These are phyloP conservation scores for Leuciscus waleckii DNA, from an alignment of 2,797 vertebrate genomes.

Conservation along the genomic window DNA sequence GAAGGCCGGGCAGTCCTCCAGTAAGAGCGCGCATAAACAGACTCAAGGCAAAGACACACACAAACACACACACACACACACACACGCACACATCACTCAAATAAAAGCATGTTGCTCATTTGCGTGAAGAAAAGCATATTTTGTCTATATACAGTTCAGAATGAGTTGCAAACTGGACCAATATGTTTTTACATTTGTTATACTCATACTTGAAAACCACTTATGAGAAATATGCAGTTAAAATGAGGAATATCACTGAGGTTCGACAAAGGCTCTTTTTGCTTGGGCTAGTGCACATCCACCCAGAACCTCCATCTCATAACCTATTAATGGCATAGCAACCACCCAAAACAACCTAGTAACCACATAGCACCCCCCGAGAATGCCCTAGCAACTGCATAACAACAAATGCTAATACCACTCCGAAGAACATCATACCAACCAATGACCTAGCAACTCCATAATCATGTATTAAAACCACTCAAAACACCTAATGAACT, in stretches of 20 bases:
- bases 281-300: background rate
- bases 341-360: background rate
- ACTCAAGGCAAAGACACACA: constrained; percentile 36
- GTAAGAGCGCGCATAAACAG: constrained; percentile 54
- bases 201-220: background rate
- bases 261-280: background rate
- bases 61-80: background rate
- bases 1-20: constrained; percentile 71
- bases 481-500: background rate
- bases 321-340: background rate
- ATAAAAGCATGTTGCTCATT: constrained; percentile 29
- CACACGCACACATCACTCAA: background rate
- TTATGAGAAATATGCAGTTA: background rate
- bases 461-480: background rate
- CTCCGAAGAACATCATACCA: too few relatives aligned
- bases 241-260: background rate
- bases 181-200: background rate
- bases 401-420: too few relatives aligned
- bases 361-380: background rate
- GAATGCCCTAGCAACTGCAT: background rate
- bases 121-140: background rate
- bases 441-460: too few relatives aligned
- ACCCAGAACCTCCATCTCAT: background rate
- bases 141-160: background rate
- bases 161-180: background rate